phyloP scores from a whole-genome alignment of 2,113 vertebrate species.

The Colinus virginianus region DNA sequence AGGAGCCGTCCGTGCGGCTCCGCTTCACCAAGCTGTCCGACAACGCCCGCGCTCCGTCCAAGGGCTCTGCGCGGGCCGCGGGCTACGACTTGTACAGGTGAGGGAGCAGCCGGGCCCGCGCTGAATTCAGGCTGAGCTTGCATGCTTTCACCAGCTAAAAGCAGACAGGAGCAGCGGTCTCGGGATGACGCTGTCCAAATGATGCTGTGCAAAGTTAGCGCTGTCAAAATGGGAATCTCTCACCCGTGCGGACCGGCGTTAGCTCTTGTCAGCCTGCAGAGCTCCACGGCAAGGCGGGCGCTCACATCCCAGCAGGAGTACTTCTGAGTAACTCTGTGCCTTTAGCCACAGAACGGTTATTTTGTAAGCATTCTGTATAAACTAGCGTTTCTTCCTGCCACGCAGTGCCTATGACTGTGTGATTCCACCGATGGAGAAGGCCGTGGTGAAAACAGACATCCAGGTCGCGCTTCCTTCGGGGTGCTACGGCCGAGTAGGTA shows the following conservation, averaged over 20 bases:
- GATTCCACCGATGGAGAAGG: conserved; percentile 88
- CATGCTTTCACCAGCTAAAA: neutral
- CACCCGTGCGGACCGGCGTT: neutral
- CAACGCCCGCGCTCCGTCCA: conserved; percentile 85
- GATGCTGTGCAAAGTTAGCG: neutral
- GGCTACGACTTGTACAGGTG: conserved; percentile 97
- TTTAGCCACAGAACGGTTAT: neutral
- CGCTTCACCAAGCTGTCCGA: conserved; percentile 89
- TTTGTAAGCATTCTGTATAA: neutral
- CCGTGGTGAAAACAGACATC: conserved; percentile 94
- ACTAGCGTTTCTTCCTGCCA: neutral
- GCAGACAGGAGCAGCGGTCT: neutral
- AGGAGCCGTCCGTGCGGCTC: conserved; percentile 1
- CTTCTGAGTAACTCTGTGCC: neutral
- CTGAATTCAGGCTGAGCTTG: neutral
- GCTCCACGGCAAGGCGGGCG: neutral
- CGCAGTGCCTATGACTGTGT: conserved; percentile 91
- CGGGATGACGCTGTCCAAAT: neutral
- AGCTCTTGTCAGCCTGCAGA: neutral
- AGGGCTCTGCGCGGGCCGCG: conserved; percentile 88
- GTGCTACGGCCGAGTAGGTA: conserved; percentile 94
- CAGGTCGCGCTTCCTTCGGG: conserved; percentile 92
- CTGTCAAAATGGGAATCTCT: neutral
- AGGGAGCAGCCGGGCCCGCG: neutral
- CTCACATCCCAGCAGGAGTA: neutral